Base-by-base conservation (phyloP, 1,140 invertebrate species). In the Nomia melanderi region DNA sequence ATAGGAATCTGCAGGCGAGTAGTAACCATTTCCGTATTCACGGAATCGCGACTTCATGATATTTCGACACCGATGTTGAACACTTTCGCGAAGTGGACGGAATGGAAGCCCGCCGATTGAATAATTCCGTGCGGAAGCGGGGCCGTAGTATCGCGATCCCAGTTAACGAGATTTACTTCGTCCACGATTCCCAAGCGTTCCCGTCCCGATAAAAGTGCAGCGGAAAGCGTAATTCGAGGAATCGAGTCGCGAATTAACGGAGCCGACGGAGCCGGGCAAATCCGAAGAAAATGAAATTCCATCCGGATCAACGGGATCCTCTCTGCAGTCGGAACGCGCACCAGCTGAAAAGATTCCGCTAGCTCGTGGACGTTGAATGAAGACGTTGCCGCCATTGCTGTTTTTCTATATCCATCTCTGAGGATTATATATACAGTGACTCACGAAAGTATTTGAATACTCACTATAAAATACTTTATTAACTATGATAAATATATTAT, bases 161-260 rank as follows among this genome's bases (percentile, higher is more conserved):
- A 27, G 12, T 1, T 63, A 72, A 72, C 57, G 59, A 63, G 57
- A 63, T 72, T 72, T 63, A 23, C 27, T 25, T 31, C 31, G 57
- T 27, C 29, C 57, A 17, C 57, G 70, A 63, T 63, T 36, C 57
- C 70, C 57, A 20, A 14, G 57, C 59, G 66, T 53, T 31, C n/a
- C 1, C 1, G 12, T 5, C 14, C 12, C 11, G 14, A 36, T 36
- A 63, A 53, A 63, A 72, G 57, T 63, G 59, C 59, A 63, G 41
- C 31, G 41, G 70, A 27, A 53, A 60, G 54, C 69, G 67, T 70
- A 59, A 72, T 62, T 57, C 39, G 57, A 25, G 17, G 62, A 12
- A 75, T 69, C 39, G 25, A 74, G 47, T 74, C 54, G 2, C n/a
- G 44, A 41, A 73, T 78, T 78, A 73, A 76, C 25, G 23, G 53